Percentiles rank a stretch among this genome's conserved stretches.
Conservation (phyloP, 2,113 vertebrate genomes). For the Sander vitreus region DNA sequence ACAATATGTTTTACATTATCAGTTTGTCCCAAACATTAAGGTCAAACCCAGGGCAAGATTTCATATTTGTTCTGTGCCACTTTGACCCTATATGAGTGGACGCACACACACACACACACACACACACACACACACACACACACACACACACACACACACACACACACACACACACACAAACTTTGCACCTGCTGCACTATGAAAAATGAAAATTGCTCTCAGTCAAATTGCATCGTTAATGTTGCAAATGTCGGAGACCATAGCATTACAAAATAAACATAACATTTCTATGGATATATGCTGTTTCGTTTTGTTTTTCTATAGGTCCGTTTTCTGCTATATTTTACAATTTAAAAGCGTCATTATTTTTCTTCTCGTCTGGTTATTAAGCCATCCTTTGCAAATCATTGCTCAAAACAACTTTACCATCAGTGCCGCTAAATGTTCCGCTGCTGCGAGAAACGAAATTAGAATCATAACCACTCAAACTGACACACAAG, state of each 20-base stretch:
- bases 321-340: background rate
- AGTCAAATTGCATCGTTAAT: background rate
- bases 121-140: background rate
- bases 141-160: slow-evolving; percentile 5
- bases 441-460: slow-evolving; percentile 22
- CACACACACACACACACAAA: slow-evolving; percentile 13
- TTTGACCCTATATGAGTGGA: background rate
- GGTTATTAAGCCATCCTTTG: slow-evolving; percentile 67
- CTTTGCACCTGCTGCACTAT: slow-evolving; percentile 69
- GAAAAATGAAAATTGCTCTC: slow-evolving; percentile 13
- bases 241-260: background rate
- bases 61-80: slow-evolving; percentile 12
- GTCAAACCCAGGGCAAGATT: background rate
- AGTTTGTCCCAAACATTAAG: background rate
- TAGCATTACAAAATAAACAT: background rate
- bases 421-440: background rate
- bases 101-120: background rate
- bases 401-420: slow-evolving; percentile 71
- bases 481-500: slow-evolving; percentile 1
- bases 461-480: background rate
- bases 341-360: slow-evolving; percentile 19
- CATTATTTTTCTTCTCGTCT: slow-evolving; percentile 53
- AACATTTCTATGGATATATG: background rate
- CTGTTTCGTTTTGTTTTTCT: background rate
- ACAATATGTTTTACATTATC: background rate